Evolutionary conservation across 1,140 invertebrate genomes (phyloP), one percentile per base, ranked within the genome.

Genomic region (Aleiodes sp.): DNA sequence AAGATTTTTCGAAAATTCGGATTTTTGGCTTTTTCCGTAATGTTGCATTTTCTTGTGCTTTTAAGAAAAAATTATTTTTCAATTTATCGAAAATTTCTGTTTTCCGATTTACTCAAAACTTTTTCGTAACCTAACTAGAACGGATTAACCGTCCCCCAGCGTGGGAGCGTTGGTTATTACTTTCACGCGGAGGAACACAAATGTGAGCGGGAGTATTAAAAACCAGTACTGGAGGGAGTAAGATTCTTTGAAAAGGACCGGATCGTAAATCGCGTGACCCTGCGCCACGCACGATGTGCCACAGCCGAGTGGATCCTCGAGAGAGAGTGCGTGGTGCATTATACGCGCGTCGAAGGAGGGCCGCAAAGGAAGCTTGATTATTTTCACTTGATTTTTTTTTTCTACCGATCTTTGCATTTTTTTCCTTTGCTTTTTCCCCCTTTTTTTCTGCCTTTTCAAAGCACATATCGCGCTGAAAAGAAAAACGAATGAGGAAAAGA

Each of bases 211-310:
- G 39, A 43, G 39, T 29, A 52, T 14, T 4, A 12, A 43, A 43
- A 43, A 16, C 14, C 39, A 43, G 26, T 9, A 6, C 43, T 28
- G 14, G 65, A 12, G 37, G 39, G 61, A 26, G 16, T 39, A 26
- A 61, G 33, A 62, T 72, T 72, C 61, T 68, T 68, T 68, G 46
- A 64, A 68, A 74, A 73, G 73, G 73, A 63, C 74, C 68, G 68
- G 71, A 66, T 76, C 76, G 75, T 79, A 79, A 79, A 79, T 79
- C 74, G 72, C 73, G 65, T 76, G 77, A 78, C 77, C 76, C 76
- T 69, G 63, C 62, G 52, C 72, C 72, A 71, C 73, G 68, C 75
- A 73, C 76, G 71, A 73, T 75, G 71, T 74, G 61, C 72, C 65
- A 72, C 74, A 73, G 66, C 73, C 71, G 46, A 43, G 24, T 65